phyloP scores from a whole-genome alignment of 2,797 vertebrate genomes.

The Margarornis squamiger region DNA sequence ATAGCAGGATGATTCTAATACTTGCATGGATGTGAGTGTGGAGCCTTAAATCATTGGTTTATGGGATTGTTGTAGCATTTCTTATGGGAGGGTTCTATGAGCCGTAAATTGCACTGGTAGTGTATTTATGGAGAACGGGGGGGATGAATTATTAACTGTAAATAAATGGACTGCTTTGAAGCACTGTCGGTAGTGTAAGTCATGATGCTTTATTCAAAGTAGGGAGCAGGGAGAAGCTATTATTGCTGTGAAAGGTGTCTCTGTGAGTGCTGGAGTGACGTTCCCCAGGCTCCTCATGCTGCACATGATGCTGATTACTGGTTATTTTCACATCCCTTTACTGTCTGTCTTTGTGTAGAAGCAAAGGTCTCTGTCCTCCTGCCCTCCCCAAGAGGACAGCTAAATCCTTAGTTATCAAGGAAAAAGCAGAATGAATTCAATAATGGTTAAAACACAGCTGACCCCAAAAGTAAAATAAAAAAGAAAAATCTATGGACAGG shows the following conservation, averaged over 20 bases:
- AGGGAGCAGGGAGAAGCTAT: background rate
- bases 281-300: background rate
- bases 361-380: background rate
- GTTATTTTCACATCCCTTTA: background rate
- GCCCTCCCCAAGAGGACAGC: background rate
- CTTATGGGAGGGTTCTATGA: background rate
- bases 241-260: background rate
- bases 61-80: background rate
- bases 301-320: background rate
- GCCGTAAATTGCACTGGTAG: background rate
- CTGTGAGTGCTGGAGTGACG: background rate
- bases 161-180: background rate
- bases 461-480: background rate
- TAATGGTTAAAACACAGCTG: background rate
- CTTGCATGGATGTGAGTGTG: background rate
- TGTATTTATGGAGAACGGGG: background rate
- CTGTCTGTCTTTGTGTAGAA: background rate
- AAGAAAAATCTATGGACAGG: background rate
- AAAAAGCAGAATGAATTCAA: background rate
- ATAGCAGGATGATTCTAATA: background rate
- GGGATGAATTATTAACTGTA: background rate
- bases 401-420: background rate
- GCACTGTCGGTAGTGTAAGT: background rate
- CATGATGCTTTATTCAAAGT: background rate
- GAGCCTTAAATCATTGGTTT: background rate